phyloP scores from a whole-genome alignment of 2,113 vertebrate genomes.

The Gadus chalcogrammus region DNA sequence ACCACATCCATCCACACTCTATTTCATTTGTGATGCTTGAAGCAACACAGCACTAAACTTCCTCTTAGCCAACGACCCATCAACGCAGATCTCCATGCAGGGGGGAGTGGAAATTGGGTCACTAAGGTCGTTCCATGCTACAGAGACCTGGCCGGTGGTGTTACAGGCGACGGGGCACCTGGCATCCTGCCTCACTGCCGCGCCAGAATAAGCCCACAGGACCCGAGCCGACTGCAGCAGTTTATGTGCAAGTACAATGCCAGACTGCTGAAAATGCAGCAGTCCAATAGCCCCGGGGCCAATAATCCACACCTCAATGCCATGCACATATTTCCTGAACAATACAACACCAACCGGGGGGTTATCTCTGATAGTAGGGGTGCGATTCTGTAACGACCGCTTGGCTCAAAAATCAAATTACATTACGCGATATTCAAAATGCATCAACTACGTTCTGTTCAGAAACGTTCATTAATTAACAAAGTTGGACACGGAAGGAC shows the following conservation, averaged over 20 bases:
- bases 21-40: too few species aligned
- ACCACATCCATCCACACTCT: too few species aligned
- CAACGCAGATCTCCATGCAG: too few species aligned
- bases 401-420: too few species aligned
- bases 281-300: constrained; percentile 36
- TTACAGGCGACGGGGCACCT: constrained; percentile 47
- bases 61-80: too few species aligned
- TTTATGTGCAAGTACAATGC: constrained; percentile 32
- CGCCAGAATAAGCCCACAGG: constrained; percentile 58
- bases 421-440: too few species aligned
- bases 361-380: not conserved
- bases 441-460: too few species aligned
- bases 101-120: constrained; percentile 22
- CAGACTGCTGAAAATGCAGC: constrained; percentile 50
- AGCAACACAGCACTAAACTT: too few species aligned
- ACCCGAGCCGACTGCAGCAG: constrained; percentile 48
- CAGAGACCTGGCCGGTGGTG: constrained; percentile 56
- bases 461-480: too few species aligned
- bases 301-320: constrained; percentile 48
- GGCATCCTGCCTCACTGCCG: constrained; percentile 48
- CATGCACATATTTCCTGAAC: constrained; percentile 38
- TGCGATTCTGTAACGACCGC: too few species aligned
- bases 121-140: constrained; percentile 44
- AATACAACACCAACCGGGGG: constrained; percentile 15
- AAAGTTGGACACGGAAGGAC: too few species aligned